Conservation (phyloP, 1,140 invertebrate species). For the Heliconius eleuchia region DNA sequence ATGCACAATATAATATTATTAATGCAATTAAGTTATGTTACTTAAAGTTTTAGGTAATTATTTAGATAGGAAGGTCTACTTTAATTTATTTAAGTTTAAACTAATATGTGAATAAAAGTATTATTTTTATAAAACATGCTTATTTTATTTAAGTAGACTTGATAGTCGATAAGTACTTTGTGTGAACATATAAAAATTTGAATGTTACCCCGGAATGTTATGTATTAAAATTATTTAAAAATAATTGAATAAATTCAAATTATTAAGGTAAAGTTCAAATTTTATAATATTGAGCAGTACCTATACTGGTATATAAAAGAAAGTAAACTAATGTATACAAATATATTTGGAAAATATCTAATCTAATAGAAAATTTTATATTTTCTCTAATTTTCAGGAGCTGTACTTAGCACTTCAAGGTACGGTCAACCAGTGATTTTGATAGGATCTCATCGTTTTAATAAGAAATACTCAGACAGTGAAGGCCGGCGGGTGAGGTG, state of each 20-base stretch:
- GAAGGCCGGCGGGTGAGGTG: conserved; percentile 38
- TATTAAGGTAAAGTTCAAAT: too few relatives aligned
- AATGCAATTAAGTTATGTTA: too few relatives aligned
- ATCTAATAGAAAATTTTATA: neutral
- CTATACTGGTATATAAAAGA: neutral
- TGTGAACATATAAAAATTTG: too few relatives aligned
- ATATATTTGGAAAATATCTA: too few relatives aligned
- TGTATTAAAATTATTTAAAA: too few relatives aligned
- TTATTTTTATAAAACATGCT: neutral
- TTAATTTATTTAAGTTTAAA: neutral
- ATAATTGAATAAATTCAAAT: too few relatives aligned
- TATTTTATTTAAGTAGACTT: neutral
- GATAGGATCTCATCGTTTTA: conserved; percentile 50
- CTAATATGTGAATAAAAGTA: neutral
- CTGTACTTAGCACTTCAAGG: conserved; percentile 40
- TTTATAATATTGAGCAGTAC: too few relatives aligned
- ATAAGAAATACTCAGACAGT: conserved; percentile 38
- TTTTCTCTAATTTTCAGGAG: conserved; percentile 33
- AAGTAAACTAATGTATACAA: neutral
- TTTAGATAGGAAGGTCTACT: too few relatives aligned
- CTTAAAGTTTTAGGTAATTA: too few relatives aligned
- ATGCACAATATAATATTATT: too few relatives aligned
- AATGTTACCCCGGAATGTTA: too few relatives aligned
- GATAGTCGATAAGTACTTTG: too few relatives aligned
- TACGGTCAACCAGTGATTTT: conserved; percentile 52